Evolutionary conservation across 1,140 invertebrate genomes (phyloP), one percentile per base, ranked within the genome.

Genomic region (Ceratitis capitata): DNA sequence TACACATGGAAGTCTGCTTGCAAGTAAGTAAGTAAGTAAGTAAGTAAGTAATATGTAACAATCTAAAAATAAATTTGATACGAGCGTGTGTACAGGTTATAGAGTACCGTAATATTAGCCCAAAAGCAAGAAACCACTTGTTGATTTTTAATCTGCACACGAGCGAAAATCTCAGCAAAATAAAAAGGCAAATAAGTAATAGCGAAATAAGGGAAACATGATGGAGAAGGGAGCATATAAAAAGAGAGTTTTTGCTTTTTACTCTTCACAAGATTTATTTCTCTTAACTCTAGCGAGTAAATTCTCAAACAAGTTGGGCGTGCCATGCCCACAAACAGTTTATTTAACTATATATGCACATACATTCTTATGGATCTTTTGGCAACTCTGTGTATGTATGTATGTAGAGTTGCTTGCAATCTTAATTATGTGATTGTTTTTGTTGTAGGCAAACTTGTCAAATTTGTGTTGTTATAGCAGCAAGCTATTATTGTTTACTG

Each of bases 51-150:
- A 61, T 61, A 61, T 61, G 29, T 29, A 61, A 61, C 58, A 61
- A 61, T 61, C 58, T 69, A 69, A 69, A 69, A 69, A 69, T 69
- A 69, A 39, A 42, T n/a, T n/a, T 39, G 4, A 19, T 69, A n/a
- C 14, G 35, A n/a, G n/a, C n/a, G n/a, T 6, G 35, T 69, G 35
- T 39, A 35, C 64, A 2, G 64, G 4, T 6, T 69, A 39, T 39
- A 61, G 58, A 61, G 58, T 61, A 69, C 64, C 64, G 64, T 35
- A 69, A 69, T n/a, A 39, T 69, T 69, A 39, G 64, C 64, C 64
- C 64, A 69, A 10, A 69, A 42, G 32, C 64, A 69, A n/a, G 64
- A n/a, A 69, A 35, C 32, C 32, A 39, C 32, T 69, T 35, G 64
- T 69, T 69, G 64, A 23, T 69, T 69, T 69, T 69, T 26, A 69